Conservation (phyloP, 2,797 vertebrate species). For the Mycteria americana region DNA sequence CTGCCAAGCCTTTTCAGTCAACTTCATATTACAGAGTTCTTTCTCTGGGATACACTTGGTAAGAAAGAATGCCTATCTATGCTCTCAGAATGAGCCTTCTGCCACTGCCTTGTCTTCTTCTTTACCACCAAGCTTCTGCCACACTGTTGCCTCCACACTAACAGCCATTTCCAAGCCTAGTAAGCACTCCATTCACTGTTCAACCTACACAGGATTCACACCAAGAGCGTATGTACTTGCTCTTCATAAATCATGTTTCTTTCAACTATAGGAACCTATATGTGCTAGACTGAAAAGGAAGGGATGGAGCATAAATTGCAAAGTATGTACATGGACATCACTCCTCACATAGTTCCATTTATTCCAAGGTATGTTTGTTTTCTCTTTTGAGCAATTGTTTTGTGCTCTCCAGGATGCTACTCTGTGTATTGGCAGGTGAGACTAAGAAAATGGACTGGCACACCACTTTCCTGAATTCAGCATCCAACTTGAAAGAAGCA, state of each 20-base stretch:
- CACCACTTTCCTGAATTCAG: not conserved
- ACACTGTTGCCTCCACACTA: not conserved
- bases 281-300: not conserved
- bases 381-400: not conserved
- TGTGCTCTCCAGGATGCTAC: not conserved
- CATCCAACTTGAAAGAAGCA: not conserved
- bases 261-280: not conserved
- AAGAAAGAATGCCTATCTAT: not conserved
- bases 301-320: not conserved
- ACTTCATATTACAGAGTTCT: not conserved
- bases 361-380: not conserved
- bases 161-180: not conserved
- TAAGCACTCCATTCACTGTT: not conserved
- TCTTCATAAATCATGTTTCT: not conserved
- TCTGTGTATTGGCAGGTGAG: not conserved
- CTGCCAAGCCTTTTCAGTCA: not conserved
- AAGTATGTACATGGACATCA: not conserved
- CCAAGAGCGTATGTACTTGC: not conserved
- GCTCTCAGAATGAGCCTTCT: not conserved
- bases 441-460: not conserved
- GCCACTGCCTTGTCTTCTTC: not conserved
- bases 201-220: not conserved
- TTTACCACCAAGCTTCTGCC: not conserved
- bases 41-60: not conserved
- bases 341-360: not conserved